phyloP scores from a whole-genome alignment of 1,140 invertebrate genomes.

The Maconellicoccus hirsutus region DNA sequence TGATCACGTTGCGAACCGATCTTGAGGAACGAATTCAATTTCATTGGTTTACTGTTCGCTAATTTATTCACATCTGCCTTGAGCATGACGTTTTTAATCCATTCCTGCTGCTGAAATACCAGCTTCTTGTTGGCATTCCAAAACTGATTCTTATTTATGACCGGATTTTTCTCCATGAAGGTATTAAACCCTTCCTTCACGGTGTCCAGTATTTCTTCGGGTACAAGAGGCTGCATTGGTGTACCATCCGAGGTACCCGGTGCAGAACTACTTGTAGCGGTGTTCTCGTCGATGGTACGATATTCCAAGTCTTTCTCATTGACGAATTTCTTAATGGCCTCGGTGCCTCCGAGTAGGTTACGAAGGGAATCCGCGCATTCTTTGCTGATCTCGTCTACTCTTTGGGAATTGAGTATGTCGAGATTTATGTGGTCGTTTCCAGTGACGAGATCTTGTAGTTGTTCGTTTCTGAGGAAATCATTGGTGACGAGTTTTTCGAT shows the following conservation, averaged over 20 bases:
- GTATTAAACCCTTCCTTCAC: background rate
- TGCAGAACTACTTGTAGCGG: too few species aligned
- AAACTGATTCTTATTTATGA: background rate
- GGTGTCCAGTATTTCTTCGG: background rate
- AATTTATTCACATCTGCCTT: background rate
- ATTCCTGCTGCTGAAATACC: background rate
- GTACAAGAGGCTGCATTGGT: background rate
- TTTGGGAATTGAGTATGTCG: background rate
- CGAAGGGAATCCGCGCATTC: background rate
- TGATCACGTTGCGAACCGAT: too few species aligned
- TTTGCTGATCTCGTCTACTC: background rate
- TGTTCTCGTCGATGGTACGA: background rate
- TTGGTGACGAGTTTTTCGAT: background rate
- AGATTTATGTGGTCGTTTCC: background rate
- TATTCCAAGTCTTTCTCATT: background rate
- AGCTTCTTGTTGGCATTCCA: background rate
- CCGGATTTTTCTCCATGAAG: background rate
- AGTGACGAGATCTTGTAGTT: background rate
- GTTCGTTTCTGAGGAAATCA: background rate
- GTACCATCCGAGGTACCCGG: too few species aligned
- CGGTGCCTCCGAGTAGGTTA: background rate
- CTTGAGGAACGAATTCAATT: too few species aligned
- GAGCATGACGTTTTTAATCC: background rate
- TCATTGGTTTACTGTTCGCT: too few species aligned
- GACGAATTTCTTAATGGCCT: background rate